Evolutionary conservation across 2,888 invertebrate genomes (phyloP).

Genomic region (Zelleria hepariella): DNA sequence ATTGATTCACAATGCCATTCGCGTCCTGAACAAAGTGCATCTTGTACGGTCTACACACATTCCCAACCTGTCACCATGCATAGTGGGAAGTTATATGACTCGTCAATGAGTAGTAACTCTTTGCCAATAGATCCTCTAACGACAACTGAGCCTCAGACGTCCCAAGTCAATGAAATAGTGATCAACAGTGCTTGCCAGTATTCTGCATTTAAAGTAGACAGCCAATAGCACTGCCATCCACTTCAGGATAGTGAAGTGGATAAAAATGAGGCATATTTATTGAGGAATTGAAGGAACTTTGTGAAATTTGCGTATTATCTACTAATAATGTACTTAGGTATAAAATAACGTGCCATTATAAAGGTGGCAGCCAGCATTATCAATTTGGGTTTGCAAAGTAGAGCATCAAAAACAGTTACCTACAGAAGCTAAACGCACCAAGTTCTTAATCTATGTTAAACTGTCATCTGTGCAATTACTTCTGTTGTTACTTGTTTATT

Average conservation of each 20-base stretch:
- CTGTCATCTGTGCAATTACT: too few species aligned
- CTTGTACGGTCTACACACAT: conserved; percentile 38
- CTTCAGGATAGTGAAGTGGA: conserved; percentile 53
- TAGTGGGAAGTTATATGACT: conserved; percentile 43
- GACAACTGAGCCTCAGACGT: conserved; percentile 37
- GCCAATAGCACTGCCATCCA: conserved; percentile 55
- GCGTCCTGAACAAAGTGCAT: conserved; percentile 34
- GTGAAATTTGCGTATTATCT: too few species aligned
- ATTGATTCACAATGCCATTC: too few species aligned
- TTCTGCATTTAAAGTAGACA: conserved; percentile 58
- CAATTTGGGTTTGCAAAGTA: too few species aligned
- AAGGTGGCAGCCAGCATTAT: too few species aligned
- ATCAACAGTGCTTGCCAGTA: conserved; percentile 56
- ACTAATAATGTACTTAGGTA: too few species aligned
- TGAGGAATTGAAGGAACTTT: too few species aligned
- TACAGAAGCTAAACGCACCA: too few species aligned
- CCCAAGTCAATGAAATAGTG: conserved; percentile 56
- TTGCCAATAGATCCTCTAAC: conserved; percentile 47
- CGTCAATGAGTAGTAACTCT: conserved; percentile 39
- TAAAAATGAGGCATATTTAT: conserved; percentile 29
- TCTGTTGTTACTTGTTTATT: too few species aligned
- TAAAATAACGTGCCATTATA: too few species aligned
- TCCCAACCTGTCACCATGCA: conserved; percentile 33
- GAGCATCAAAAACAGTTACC: too few species aligned
- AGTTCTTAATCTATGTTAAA: too few species aligned